phyloP scores from a whole-genome alignment of 2,888 invertebrate genomes.

The Antitype chi region DNA sequence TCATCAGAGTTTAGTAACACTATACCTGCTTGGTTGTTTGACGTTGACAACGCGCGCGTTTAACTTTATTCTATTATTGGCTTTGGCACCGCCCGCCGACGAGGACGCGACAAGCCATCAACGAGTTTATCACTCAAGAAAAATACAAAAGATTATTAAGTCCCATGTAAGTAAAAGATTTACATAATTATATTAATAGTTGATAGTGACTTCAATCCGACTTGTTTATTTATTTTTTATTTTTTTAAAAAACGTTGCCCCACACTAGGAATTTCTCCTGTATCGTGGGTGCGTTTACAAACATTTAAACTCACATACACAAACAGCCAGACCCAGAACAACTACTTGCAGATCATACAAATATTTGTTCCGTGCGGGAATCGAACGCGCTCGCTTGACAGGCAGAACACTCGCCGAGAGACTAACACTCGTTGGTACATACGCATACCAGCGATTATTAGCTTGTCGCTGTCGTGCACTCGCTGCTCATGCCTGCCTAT shows the following conservation, averaged over 20 bases:
- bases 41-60: conserved; percentile 13
- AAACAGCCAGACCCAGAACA: too few species aligned
- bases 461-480: neutral
- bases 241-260: too few species aligned
- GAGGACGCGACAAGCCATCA: neutral
- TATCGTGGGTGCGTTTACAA: too few species aligned
- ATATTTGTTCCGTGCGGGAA: too few species aligned
- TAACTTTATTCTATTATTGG: conserved; percentile 3
- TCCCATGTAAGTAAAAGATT: neutral
- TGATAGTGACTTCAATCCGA: neutral
- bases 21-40: neutral
- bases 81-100: too few species aligned
- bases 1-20: conserved; percentile 24
- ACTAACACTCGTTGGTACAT: neutral
- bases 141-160: neutral
- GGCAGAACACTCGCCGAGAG: neutral
- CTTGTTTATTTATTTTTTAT: too few species aligned
- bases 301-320: too few species aligned
- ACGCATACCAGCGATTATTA: neutral
- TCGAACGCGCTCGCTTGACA: neutral
- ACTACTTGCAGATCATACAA: too few species aligned
- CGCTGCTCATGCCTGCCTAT: too few species aligned
- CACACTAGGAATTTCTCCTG: too few species aligned
- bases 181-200: neutral
- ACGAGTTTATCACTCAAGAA: neutral